A percentile compares a stretch with the other conserved stretches of the same genome.
phyloP scores from a whole-genome alignment of 2,797 vertebrate genomes.

The Tiaroga cobitis region DNA sequence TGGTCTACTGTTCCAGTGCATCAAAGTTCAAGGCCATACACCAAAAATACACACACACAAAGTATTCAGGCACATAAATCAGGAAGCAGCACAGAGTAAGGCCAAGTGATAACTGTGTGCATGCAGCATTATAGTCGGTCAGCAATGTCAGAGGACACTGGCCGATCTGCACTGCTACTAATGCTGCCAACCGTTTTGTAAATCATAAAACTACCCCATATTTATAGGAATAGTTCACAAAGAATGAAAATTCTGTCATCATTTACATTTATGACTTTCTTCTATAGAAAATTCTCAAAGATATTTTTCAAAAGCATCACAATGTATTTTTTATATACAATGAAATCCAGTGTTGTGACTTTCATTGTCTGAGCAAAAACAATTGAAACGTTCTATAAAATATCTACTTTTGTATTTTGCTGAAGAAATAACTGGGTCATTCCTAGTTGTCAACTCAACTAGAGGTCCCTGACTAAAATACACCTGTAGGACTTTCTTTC shows the following conservation, averaged over 20 bases:
- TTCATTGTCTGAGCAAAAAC: not conserved
- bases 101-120: constrained; percentile 39
- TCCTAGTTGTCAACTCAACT: not conserved
- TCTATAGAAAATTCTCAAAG: not conserved
- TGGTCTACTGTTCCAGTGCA: constrained; percentile 35
- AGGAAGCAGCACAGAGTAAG: constrained; percentile 30
- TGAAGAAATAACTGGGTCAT: not conserved
- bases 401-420: not conserved
- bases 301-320: not conserved
- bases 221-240: not conserved
- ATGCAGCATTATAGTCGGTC: constrained; percentile 37
- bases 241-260: not conserved
- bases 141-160: constrained; percentile 46
- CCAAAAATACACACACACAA: constrained; percentile 46
- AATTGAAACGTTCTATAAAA: not conserved
- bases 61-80: constrained; percentile 41
- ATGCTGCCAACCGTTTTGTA: not conserved
- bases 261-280: not conserved
- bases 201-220: not conserved
- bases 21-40: constrained; percentile 44
- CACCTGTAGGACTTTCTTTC: not conserved
- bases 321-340: not conserved
- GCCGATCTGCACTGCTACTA: constrained; percentile 39
- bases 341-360: not conserved
- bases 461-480: not conserved